phyloP scores from a whole-genome alignment of 2,113 vertebrate genomes.

The Glaucomys volans region DNA sequence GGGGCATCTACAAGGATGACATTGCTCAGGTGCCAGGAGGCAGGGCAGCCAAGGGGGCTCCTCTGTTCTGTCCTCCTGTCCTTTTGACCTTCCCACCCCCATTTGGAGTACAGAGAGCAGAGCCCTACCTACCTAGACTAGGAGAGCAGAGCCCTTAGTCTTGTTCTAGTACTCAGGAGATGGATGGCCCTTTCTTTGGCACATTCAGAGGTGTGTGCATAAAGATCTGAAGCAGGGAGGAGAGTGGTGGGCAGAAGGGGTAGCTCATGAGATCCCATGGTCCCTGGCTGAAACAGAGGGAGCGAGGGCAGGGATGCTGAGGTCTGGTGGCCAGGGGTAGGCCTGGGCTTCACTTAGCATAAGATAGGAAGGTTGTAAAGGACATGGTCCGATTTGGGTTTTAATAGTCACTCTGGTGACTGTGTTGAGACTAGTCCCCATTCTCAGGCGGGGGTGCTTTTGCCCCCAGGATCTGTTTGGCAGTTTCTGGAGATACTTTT shows the following conservation, averaged over 20 bases:
- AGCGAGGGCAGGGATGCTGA: accelerated
- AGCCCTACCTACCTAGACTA: not conserved
- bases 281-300: not conserved
- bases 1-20: slow-evolving; percentile 97
- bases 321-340: not conserved
- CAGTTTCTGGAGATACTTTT: not conserved
- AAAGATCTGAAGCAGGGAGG: not conserved
- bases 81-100: not conserved
- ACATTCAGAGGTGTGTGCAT: not conserved
- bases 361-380: not conserved
- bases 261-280: not conserved
- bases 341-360: not conserved
- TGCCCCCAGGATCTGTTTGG: not conserved
- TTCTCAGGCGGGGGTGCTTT: not conserved
- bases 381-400: not conserved
- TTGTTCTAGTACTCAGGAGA: not conserved
- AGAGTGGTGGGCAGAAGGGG: not conserved
- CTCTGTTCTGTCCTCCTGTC: not conserved
- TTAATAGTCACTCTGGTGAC: not conserved
- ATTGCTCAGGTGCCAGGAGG: slow-evolving; percentile 92
- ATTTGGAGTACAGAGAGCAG: not conserved
- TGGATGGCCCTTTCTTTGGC: not conserved
- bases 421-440: not conserved
- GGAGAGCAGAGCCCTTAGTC: not conserved
- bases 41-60: accelerated